phyloP scores from a whole-genome alignment of 1,140 invertebrate species.

The Drosophila gunungcola region DNA sequence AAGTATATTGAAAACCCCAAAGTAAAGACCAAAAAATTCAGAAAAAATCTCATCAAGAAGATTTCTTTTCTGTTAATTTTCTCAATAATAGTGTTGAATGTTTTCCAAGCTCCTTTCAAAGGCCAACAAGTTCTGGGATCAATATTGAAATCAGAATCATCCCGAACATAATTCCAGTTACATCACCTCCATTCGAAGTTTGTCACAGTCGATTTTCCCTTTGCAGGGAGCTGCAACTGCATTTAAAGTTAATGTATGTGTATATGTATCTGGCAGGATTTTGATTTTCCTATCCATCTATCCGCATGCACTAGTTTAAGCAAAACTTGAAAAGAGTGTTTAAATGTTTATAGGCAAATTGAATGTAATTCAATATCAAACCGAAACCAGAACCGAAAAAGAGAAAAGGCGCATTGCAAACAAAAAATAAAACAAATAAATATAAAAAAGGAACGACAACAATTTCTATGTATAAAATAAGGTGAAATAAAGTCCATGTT shows the following conservation, averaged over 20 bases:
- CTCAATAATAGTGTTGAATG: neutral
- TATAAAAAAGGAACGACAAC: constrained; percentile 10
- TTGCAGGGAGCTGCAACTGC: constrained; percentile 6
- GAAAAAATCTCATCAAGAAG: constrained; percentile 13
- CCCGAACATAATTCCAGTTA: neutral
- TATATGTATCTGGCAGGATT: constrained; percentile 23
- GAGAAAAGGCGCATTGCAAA: constrained; percentile 2
- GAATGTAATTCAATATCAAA: constrained; percentile 63
- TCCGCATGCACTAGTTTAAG: constrained; percentile 41
- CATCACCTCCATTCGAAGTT: neutral
- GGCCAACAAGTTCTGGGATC: constrained; percentile 5
- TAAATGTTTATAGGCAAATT: constrained; percentile 60
- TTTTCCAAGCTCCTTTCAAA: constrained; percentile 2
- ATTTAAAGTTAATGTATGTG: constrained; percentile 12
- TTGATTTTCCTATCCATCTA: constrained; percentile 21
- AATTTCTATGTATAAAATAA: constrained; percentile 59
- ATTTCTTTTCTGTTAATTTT: neutral
- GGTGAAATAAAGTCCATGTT: constrained; percentile 71
- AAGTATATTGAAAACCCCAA: constrained; percentile 21
- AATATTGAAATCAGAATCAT: constrained; percentile 18
- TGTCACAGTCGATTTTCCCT: neutral
- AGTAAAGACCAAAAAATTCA: constrained; percentile 40
- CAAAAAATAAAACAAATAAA: constrained; percentile 3
- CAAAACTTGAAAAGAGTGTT: constrained; percentile 11
- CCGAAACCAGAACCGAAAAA: constrained; percentile 1